Evolutionary conservation across 1,140 invertebrate genomes (phyloP).

Genomic region (Penaeus vannamei): DNA sequence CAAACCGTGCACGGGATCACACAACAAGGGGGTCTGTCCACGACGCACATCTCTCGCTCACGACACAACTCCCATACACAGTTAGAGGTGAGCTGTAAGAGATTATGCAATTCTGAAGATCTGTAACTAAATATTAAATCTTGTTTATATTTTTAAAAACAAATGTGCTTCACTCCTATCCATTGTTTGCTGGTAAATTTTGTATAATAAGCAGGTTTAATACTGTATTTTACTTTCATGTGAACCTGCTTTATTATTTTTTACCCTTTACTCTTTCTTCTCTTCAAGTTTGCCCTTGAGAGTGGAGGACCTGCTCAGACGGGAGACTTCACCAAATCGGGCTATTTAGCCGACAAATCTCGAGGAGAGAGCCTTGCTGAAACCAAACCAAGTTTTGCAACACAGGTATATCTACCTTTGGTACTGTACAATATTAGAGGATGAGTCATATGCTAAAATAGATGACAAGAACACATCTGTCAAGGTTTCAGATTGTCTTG

Average conservation of each 20-base stretch:
- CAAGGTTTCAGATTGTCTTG: too few species aligned
- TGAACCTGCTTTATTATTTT: neutral
- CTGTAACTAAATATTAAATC: too few species aligned
- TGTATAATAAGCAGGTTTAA: too few species aligned
- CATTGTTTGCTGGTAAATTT: too few species aligned
- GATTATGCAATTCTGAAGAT: too few species aligned
- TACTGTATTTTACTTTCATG: too few species aligned
- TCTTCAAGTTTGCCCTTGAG: constrained; percentile 30
- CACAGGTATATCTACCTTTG: neutral
- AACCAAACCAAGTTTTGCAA: constrained; percentile 5
- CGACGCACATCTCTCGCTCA: constrained; percentile 27
- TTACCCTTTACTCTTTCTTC: neutral
- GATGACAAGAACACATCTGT: neutral
- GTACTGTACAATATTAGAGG: neutral
- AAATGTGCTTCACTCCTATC: too few species aligned
- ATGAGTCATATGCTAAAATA: neutral
- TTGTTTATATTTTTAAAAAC: too few species aligned
- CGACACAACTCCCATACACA: constrained; percentile 37
- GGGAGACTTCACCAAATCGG: constrained; percentile 59
- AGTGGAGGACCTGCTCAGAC: neutral
- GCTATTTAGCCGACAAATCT: constrained; percentile 59
- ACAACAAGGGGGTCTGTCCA: constrained; percentile 41
- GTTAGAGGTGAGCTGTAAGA: neutral
- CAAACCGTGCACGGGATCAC: constrained; percentile 34
- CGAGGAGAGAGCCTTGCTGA: constrained; percentile 57